Evolutionary conservation across 2,113 vertebrate genomes (phyloP), one percentile per base, ranked within the genome.

Genomic region (Epinephelus fuscoguttatus): DNA sequence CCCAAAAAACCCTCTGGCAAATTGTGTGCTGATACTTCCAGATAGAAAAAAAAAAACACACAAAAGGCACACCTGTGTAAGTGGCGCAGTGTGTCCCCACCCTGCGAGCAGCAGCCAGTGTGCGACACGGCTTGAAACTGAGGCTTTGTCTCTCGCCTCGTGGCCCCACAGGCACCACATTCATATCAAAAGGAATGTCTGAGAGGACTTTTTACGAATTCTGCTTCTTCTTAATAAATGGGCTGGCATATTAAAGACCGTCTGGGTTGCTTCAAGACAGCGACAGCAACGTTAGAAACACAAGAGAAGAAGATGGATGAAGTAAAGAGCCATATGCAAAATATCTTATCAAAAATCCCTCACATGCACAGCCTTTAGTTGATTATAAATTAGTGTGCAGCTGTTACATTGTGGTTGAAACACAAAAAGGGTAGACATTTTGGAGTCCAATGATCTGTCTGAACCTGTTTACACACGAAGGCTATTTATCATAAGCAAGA

Each of bases 11-110:
- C 57, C 25, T 25, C 6, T 12, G 47, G 42, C 53, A 59, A 62
- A 42, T 47, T 79, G 17, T 57, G 70, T 45, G 17, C 19, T 0
- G 4, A 84, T 69, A 57, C 18, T 69, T 3, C 11, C 42, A 63
- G 76, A 30, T 73, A 25, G n/a, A 50, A 37, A 37, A 2, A 59
- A 7, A 71, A 86, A 86, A 77, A 13, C 13, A 49, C 30, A 42
- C 33, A 78, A 86, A 86, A 63, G 74, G 11, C 84, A 80, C 82
- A 82, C 89, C 88, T 75, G 78, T 75, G 1, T 62, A 18, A 45
- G 67, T 14, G 40, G 0, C 30, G 45, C 61, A 72, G 61, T 15
- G 57, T n/a, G 72, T 82, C 74, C 55, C 70, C 80, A 67, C 87
- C 85, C 81, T 71, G 64, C 12, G 8, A 45, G 11, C 19, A 60